These are phyloP conservation scores for Notamacropus eugenii DNA, from an alignment of 2,797 vertebrate species.

Conservation along the genomic window DNA sequence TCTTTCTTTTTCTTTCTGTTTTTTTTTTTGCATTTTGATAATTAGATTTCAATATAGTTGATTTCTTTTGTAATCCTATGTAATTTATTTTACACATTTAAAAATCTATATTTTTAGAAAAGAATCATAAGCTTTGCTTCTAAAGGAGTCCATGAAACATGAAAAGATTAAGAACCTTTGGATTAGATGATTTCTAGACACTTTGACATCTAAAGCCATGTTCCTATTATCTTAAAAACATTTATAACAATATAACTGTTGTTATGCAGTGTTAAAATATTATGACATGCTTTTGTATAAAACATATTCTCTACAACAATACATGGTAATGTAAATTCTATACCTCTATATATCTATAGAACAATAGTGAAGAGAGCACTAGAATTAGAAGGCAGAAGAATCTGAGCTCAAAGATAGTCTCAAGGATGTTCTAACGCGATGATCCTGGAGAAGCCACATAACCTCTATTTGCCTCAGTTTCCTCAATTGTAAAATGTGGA, in stretches of 20 bases:
- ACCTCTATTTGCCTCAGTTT: neutral
- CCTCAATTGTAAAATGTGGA: neutral
- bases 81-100: neutral
- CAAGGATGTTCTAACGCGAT: neutral
- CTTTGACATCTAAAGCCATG: neutral
- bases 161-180: neutral
- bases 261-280: neutral
- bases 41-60: neutral
- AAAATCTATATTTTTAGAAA: neutral
- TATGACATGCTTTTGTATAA: neutral
- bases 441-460: neutral
- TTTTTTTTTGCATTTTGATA: neutral
- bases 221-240: neutral
- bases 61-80: neutral
- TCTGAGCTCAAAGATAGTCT: neutral
- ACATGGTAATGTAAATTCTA: neutral
- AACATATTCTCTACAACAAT: neutral
- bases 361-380: neutral
- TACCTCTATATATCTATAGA: neutral
- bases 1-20: no score
- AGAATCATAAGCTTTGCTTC: neutral
- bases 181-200: neutral
- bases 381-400: neutral
- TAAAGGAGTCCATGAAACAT: neutral
- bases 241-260: neutral